Conservation (phyloP, 53 echinoderm and acorn worm genomes). For the Echinarachnius parma region DNA sequence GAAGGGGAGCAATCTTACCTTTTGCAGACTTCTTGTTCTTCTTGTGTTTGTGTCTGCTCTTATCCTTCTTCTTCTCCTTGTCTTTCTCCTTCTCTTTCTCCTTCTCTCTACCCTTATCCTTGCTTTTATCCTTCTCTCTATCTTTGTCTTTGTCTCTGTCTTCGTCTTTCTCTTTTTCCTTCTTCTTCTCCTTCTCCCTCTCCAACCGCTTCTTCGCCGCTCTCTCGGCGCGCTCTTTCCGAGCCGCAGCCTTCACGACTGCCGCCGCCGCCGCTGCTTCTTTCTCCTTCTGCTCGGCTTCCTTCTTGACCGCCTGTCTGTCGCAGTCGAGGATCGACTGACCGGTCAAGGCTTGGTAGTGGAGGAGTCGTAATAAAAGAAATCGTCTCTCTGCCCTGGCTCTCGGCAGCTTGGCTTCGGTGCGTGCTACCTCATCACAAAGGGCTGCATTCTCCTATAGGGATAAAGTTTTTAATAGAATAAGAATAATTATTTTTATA, state of each 20-base stretch:
- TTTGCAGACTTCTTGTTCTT: too few species aligned
- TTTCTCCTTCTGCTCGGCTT: not conserved
- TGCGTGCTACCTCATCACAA: slow-evolving; percentile 71
- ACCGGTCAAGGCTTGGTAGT: slow-evolving; percentile 71
- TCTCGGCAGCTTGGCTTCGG: slow-evolving; percentile 63
- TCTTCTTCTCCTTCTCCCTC: slow-evolving; percentile 37
- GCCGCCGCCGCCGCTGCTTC: not conserved
- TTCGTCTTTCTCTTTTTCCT: slow-evolving; percentile 44
- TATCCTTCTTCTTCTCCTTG: not conserved
- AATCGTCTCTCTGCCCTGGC: slow-evolving; percentile 82
- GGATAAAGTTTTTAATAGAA: not conserved
- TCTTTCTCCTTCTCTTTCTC: slow-evolving; percentile 13
- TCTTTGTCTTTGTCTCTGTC: slow-evolving; percentile 46
- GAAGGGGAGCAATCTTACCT: too few species aligned
- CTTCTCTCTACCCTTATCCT: slow-evolving; percentile 26
- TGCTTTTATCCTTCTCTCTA: slow-evolving; percentile 55
- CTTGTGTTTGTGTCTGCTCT: too few species aligned
- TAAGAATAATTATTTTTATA: too few species aligned
- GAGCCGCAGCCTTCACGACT: not conserved
- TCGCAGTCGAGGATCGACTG: slow-evolving; percentile 16
- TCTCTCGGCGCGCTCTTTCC: not conserved
- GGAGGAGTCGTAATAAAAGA: slow-evolving; percentile 71
- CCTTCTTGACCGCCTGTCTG: not conserved
- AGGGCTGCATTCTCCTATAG: slow-evolving; percentile 89
- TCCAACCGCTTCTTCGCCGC: slow-evolving; percentile 24